Evolutionary conservation across 1,140 invertebrate genomes (phyloP).

Genomic region (Calliopsis andreniformis): DNA sequence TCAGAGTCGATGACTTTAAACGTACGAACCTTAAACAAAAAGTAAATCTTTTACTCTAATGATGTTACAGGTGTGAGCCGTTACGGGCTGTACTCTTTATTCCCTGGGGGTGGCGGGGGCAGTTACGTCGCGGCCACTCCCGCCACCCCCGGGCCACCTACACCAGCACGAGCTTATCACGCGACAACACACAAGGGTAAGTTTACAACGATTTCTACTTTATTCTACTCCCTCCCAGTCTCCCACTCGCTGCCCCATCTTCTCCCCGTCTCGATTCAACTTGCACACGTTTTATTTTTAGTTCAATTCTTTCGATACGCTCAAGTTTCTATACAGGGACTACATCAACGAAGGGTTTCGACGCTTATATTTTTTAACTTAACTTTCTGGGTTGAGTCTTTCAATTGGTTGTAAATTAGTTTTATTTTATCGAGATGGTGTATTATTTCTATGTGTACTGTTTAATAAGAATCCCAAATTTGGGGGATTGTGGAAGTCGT

Average conservation of each 20-base stretch:
- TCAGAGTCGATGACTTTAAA: not conserved
- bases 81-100: conserved; percentile 83
- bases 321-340: not conserved
- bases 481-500: too few species aligned
- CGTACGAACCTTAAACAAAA: not conserved
- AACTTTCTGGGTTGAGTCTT: too few species aligned
- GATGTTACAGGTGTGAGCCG: conserved; percentile 81
- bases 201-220: conserved; percentile 51
- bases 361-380: not conserved
- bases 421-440: too few species aligned
- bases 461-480: too few species aligned
- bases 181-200: conserved; percentile 82
- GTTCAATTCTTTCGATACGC: not conserved
- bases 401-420: too few species aligned
- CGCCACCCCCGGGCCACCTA: conserved; percentile 78
- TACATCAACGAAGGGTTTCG: not conserved
- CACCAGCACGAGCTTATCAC: conserved; percentile 81
- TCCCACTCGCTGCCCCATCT: not conserved
- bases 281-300: conserved; percentile 6
- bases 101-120: conserved; percentile 80
- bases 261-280: conserved; percentile 4
- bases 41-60: conserved; percentile 42
- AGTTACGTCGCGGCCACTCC: conserved; percentile 79
- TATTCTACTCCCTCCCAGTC: conserved; percentile 1
- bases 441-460: too few species aligned